Base-by-base conservation (phyloP, 2,797 vertebrate species). In the Rhinichthys osculus region DNA sequence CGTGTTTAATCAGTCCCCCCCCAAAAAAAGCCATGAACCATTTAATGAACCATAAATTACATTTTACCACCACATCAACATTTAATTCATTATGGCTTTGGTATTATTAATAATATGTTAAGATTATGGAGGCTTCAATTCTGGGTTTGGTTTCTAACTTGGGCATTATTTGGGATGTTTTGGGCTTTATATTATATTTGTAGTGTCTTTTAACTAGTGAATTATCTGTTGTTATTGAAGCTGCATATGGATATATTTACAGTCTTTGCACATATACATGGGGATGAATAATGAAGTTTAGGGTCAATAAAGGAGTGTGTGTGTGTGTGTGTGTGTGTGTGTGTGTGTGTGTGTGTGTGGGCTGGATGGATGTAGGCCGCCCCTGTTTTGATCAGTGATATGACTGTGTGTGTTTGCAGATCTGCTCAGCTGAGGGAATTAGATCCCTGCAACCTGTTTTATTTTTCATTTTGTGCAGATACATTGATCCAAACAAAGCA, bases 381-480 rank as follows among this genome's bases (percentile, higher is more conserved):
- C 35, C 33, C 76, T 82, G 80, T 59, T 82, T 82, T 82, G 69
- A 57, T 33, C 70, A 30, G 81, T 82, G 52, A 62, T 57, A 33
- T 57, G 44, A 27, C 7, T 17, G 38, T 79, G 77, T 52, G 72
- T 70, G 67, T 70, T 5, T 80, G 40, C 0, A 7, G 79, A 30
- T 69, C 64, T 4, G 64, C 64, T 70, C 79, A 81, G 64, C 69
- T 62, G 52, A 62, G 23, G 70, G 52, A 82, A 73, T 72, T 42
- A 44, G 50, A 62, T 82, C 23, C 67, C 66, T 57, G 33, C 33
- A 13, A 23, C 47, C 47, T 82, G 14, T 30, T 82, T 73, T 44
- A 33, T 44, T 70, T 54, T 82, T 72, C 21, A 62, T 59, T 72
- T 62, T 64, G 40, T 62, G 7, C 57, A 13, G 16, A 16, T 66